Conservation (phyloP, 2,888 invertebrate species). For the Anorthoa munda region DNA sequence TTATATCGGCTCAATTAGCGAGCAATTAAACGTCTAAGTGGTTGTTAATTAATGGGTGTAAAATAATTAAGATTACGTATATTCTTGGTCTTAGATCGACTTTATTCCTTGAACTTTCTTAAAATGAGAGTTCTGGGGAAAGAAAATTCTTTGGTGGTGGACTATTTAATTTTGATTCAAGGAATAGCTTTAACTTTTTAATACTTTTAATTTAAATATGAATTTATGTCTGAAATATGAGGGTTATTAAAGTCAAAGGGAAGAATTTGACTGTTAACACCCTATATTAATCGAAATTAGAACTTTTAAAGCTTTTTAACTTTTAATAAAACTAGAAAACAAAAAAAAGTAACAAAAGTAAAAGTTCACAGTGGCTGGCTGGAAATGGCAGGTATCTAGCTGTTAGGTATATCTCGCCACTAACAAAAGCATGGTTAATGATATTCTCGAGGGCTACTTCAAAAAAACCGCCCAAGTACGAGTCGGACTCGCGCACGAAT, state of each 20-base stretch:
- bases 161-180: not conserved
- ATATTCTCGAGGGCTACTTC: too few species aligned
- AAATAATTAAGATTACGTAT: conserved; percentile 67
- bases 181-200: not conserved
- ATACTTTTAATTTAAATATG: too few species aligned
- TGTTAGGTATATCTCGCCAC: too few species aligned
- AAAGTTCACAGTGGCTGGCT: not conserved
- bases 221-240: too few species aligned
- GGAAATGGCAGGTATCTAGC: too few species aligned
- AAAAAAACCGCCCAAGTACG: too few species aligned
- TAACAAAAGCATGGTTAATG: too few species aligned
- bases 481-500: too few species aligned
- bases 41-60: conserved; percentile 61
- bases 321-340: not conserved
- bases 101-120: not conserved
- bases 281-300: not conserved
- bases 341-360: not conserved
- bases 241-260: too few species aligned
- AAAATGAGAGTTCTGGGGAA: not conserved
- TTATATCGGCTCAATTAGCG: conserved; percentile 69
- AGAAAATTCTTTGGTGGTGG: not conserved
- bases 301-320: too few species aligned
- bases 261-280: too few species aligned
- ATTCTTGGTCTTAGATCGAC: conserved; percentile 7
- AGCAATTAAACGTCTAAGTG: conserved; percentile 68